A percentile compares a stretch with the other conserved stretches of the same genome.
Conservation (phyloP, 1,140 invertebrate species). For the Dufourea novaeangliae region DNA sequence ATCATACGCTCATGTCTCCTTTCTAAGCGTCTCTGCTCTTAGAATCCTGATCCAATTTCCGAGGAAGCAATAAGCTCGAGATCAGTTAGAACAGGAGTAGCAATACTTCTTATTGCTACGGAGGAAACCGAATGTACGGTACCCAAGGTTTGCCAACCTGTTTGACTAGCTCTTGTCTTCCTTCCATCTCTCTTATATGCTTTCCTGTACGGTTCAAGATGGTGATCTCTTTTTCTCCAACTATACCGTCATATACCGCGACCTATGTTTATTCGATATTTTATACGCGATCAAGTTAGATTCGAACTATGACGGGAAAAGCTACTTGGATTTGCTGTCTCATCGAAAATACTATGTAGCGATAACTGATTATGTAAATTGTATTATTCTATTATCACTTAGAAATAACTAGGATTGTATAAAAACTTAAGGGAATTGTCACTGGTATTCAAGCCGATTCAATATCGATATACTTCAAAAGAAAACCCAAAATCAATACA, state of each 20-base stretch:
- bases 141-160: constrained; percentile 56
- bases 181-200: constrained; percentile 16
- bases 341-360: background rate
- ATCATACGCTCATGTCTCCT: constrained; percentile 18
- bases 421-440: too few relatives aligned
- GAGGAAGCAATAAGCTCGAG: constrained; percentile 65
- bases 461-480: too few relatives aligned
- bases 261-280: constrained; percentile 46
- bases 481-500: too few relatives aligned
- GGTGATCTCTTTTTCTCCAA: constrained; percentile 57
- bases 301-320: constrained; percentile 14
- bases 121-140: constrained; percentile 41
- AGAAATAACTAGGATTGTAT: too few relatives aligned
- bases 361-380: background rate
- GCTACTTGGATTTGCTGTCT: constrained; percentile 3
- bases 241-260: constrained; percentile 33
- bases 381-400: too few relatives aligned
- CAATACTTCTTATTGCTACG: constrained; percentile 70
- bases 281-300: constrained; percentile 46
- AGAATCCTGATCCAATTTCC: constrained; percentile 44
- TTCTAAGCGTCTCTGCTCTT: constrained; percentile 31
- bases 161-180: constrained; percentile 41
- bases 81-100: constrained; percentile 64
- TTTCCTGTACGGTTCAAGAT: constrained; percentile 24
- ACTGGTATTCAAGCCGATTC: too few relatives aligned